These are phyloP conservation scores for Alosa sapidissima DNA, from an alignment of 2,797 vertebrate species.

Conservation along the genomic window DNA sequence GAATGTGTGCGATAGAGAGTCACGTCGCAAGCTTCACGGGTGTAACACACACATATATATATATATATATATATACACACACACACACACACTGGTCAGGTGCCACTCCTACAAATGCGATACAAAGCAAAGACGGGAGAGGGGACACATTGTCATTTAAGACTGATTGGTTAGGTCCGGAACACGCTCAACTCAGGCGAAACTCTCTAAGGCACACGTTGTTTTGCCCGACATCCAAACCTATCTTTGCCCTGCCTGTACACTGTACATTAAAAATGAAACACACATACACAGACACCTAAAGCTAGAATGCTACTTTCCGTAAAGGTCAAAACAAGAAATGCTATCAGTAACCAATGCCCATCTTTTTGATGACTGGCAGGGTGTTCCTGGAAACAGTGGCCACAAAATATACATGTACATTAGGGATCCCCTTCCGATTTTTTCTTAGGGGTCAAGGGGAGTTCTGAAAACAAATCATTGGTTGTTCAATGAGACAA, in stretches of 20 bases:
- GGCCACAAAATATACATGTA: constrained; percentile 19
- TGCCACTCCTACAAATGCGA: constrained; percentile 11
- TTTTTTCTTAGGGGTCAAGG: neutral
- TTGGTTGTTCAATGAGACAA: neutral
- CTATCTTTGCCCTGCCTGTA: constrained; percentile 24
- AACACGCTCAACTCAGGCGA: constrained; percentile 1
- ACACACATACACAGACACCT: constrained; percentile 23
- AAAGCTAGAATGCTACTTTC: constrained; percentile 25
- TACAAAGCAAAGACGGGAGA: neutral
- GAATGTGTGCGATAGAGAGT: constrained; percentile 24
- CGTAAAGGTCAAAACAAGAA: constrained; percentile 13
- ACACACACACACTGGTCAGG: neutral
- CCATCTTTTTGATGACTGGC: constrained; percentile 20
- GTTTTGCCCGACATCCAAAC: constrained; percentile 24
- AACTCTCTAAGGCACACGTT: constrained; percentile 20
- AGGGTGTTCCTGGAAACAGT: neutral
- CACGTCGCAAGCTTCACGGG: constrained; percentile 10
- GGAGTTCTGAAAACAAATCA: neutral
- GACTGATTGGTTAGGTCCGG: constrained; percentile 10
- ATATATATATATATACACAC: neutral
- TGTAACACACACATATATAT: neutral
- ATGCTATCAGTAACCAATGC: constrained; percentile 21
- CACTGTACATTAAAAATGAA: constrained; percentile 23
- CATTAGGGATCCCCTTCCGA: neutral
- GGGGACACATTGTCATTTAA: constrained; percentile 11